phyloP scores from a whole-genome alignment of 2,888 invertebrate genomes.

The Diplolepis rosae region DNA sequence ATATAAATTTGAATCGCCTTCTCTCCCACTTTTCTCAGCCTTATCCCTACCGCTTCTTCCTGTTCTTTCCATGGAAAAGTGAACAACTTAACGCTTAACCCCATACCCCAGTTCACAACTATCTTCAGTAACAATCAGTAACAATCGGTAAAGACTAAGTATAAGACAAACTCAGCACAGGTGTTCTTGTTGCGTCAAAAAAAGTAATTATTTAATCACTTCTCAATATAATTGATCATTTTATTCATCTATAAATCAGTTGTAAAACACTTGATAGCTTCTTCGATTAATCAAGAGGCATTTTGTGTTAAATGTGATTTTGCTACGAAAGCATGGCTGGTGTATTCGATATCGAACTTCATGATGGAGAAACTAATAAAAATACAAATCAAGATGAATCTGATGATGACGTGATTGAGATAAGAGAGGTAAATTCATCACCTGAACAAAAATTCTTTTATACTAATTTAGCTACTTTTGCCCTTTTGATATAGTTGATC shows the following conservation, averaged over 20 bases:
- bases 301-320: constrained; percentile 53
- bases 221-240: not conserved
- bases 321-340: constrained; percentile 80
- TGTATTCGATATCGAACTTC: constrained; percentile 94
- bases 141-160: not conserved
- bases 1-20: not conserved
- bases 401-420: constrained; percentile 92
- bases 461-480: too few relatives aligned
- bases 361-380: constrained; percentile 78
- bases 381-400: constrained; percentile 83
- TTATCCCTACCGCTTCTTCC: not conserved
- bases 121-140: too few relatives aligned
- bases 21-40: not conserved
- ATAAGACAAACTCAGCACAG: not conserved
- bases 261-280: constrained; percentile 26
- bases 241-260: not conserved
- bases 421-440: constrained; percentile 83
- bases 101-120: not conserved
- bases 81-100: not conserved
- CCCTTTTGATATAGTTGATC: not conserved
- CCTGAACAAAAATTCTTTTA: too few relatives aligned
- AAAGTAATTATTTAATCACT: not conserved
- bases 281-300: not conserved
- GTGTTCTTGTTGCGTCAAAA: not conserved
- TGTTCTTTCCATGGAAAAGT: not conserved